Percentiles rank a stretch among this genome's conserved stretches.
Conservation (phyloP, 2,888 invertebrate species). For the Punctoribates punctum region DNA sequence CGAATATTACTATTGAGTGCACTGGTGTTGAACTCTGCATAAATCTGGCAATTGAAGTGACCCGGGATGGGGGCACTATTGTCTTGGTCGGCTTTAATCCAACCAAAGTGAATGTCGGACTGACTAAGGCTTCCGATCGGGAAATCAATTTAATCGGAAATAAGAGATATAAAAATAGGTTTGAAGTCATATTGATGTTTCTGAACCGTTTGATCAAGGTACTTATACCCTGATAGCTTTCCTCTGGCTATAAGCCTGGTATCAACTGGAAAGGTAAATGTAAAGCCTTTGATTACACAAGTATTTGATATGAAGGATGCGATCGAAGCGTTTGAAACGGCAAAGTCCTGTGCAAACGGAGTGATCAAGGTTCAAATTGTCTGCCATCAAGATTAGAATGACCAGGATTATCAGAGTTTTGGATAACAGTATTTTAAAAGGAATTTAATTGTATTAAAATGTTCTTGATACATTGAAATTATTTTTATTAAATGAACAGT, state of each 20-base stretch:
- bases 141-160: constrained; percentile 41
- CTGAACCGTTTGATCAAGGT: no score
- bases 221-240: constrained; percentile 46
- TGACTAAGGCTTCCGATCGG: constrained; percentile 35
- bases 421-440: no score
- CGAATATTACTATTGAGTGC: constrained; percentile 75
- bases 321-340: constrained; percentile 52
- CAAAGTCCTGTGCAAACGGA: constrained; percentile 41
- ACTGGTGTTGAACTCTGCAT: constrained; percentile 77
- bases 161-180: constrained; percentile 44
- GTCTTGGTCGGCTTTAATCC: constrained; percentile 40
- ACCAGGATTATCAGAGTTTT: no score
- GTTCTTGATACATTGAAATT: no score
- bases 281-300: constrained; percentile 47
- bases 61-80: constrained; percentile 34
- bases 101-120: constrained; percentile 18
- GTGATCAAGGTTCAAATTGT: constrained; percentile 11
- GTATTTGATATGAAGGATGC: constrained; percentile 47
- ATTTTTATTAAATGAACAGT: no score
- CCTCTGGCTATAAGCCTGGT: constrained; percentile 46
- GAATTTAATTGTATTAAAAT: no score
- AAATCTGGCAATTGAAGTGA: constrained; percentile 63
- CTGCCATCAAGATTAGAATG: constrained; percentile 49
- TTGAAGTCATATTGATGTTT: no score
- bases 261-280: constrained; percentile 40